These are phyloP conservation scores for Xanthia togata DNA, from an alignment of 2,888 invertebrate species.

Conservation along the genomic window DNA sequence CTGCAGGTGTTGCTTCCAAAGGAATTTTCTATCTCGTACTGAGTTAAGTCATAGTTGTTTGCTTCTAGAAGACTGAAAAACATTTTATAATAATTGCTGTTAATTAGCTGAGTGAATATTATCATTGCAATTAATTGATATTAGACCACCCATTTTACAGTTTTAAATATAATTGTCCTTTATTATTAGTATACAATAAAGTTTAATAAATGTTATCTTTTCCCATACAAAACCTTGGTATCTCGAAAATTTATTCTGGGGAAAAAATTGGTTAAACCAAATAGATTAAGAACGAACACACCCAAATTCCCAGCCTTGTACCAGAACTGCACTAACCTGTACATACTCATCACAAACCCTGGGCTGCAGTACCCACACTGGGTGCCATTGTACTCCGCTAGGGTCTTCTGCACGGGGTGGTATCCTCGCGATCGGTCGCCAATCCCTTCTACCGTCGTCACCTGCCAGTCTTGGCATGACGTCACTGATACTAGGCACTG, in stretches of 20 bases:
- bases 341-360: conserved; percentile 95
- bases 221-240: neutral
- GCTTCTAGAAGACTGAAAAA: conserved; percentile 78
- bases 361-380: conserved; percentile 94
- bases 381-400: conserved; percentile 92
- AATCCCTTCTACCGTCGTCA: conserved; percentile 93
- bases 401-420: conserved; percentile 91
- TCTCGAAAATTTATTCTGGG: neutral
- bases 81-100: neutral
- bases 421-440: conserved; percentile 91
- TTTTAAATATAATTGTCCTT: neutral
- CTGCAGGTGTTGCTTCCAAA: conserved; percentile 94
- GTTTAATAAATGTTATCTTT: neutral
- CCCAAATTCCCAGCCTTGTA: neutral
- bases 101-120: too few species aligned
- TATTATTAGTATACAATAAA: neutral
- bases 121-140: neutral
- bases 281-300: neutral
- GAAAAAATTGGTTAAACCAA: too few species aligned
- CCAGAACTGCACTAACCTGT: conserved; percentile 75
- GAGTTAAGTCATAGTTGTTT: conserved; percentile 83
- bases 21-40: conserved; percentile 92
- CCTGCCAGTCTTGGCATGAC: conserved; percentile 91
- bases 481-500: conserved; percentile 92
- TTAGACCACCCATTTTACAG: neutral